Percentiles rank a stretch among this genome's conserved stretches.
phyloP scores from a whole-genome alignment of 1,140 invertebrate genomes.

The Drosophila elegans region DNA sequence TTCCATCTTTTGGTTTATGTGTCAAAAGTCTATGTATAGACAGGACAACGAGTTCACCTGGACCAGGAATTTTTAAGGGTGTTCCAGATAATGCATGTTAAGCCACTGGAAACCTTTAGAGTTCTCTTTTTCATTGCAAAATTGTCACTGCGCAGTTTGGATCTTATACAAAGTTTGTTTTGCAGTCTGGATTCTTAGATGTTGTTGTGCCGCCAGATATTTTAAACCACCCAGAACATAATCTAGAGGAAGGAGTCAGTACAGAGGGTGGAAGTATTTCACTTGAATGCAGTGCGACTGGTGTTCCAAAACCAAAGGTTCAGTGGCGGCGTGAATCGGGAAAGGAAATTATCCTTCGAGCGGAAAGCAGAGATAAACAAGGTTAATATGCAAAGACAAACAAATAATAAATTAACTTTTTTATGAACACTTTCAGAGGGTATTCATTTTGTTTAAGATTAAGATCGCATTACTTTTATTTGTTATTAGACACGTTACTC shows the following conservation, averaged over 20 bases:
- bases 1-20: neutral
- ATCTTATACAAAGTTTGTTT: conserved; percentile 15
- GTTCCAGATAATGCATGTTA: no score
- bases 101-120: neutral
- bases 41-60: no score
- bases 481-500: no score
- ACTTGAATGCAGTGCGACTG: conserved; percentile 91
- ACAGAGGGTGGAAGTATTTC: conserved; percentile 91
- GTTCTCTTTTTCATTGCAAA: neutral
- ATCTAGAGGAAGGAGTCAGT: conserved; percentile 87
- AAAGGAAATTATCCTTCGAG: conserved; percentile 89
- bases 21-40: neutral
- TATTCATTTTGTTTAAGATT: no score
- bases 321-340: conserved; percentile 92
- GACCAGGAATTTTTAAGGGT: no score
- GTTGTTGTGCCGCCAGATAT: conserved; percentile 95
- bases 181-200: conserved; percentile 91
- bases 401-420: no score
- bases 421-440: no score
- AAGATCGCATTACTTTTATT: no score
- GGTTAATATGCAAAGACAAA: conserved; percentile 82
- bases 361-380: conserved; percentile 89
- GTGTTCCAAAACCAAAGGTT: conserved; percentile 90
- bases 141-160: neutral
- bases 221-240: conserved; percentile 87